Conservation (phyloP, 2,888 invertebrate genomes). For the Lepeophtheirus nordmannii region DNA sequence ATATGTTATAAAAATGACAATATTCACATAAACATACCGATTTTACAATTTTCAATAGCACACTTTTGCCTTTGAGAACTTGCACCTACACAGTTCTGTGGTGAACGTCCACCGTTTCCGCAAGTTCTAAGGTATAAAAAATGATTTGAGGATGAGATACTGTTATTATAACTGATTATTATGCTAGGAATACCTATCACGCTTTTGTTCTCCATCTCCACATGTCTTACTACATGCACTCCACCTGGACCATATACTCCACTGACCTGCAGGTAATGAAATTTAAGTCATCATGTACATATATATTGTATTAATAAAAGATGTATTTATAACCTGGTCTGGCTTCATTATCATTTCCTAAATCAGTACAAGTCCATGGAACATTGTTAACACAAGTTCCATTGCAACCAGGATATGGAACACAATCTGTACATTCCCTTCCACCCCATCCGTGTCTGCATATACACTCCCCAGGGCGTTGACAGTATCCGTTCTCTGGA, state of each 20-base stretch:
- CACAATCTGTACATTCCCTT: not conserved
- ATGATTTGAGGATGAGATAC: not conserved
- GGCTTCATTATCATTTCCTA: not conserved
- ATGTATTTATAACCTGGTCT: not conserved
- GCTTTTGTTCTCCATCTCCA: not conserved
- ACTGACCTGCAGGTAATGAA: not conserved
- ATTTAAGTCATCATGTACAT: not conserved
- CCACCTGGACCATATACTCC: not conserved
- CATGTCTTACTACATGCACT: not conserved
- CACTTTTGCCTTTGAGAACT: not conserved
- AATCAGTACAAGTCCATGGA: not conserved
- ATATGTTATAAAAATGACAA: not conserved
- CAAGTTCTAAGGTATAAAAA: not conserved
- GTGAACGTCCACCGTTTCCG: not conserved
- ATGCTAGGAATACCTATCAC: not conserved
- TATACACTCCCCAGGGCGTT: conserved; percentile 14
- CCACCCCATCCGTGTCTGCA: not conserved
- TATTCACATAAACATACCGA: not conserved
- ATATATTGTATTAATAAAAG: not conserved
- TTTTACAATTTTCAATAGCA: not conserved
- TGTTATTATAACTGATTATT: not conserved
- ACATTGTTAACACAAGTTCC: conserved; percentile 1
- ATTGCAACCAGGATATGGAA: not conserved
- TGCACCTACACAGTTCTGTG: not conserved
- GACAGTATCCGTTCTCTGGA: conserved; percentile 16